Conservation (phyloP, 2,113 vertebrate genomes). For the Stigmatopora nigra region DNA sequence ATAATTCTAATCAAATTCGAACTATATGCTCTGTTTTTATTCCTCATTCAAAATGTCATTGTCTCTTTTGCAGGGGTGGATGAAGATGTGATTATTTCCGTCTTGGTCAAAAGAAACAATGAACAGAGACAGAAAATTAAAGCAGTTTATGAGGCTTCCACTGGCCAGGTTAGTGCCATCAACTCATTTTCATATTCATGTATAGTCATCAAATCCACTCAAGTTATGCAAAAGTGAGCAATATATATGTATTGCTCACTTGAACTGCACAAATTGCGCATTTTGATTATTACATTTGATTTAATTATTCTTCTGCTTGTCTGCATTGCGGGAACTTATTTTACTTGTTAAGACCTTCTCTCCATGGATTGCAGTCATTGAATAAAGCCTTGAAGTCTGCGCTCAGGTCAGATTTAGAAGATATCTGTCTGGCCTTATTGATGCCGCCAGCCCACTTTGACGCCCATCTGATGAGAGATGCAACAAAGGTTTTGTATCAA, state of each 20-base stretch:
- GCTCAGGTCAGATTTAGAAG: conserved; percentile 74
- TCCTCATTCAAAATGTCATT: too few relatives aligned
- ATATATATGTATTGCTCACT: too few relatives aligned
- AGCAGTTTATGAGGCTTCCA: conserved; percentile 73
- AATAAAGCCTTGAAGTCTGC: conserved; percentile 71
- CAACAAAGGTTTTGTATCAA: conserved; percentile 54
- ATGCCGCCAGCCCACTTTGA: conserved; percentile 82
- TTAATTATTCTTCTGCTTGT: neutral
- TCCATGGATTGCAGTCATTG: conserved; percentile 65
- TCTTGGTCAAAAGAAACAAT: conserved; percentile 81
- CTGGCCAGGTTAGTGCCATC: conserved; percentile 70
- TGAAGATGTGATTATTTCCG: conserved; percentile 78
- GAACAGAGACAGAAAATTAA: conserved; percentile 85
- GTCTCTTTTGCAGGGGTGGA: conserved; percentile 72
- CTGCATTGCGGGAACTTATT: neutral
- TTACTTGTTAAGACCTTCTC: neutral
- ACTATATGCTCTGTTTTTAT: too few relatives aligned
- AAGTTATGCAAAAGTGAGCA: neutral
- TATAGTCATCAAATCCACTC: neutral
- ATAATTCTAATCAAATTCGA: too few relatives aligned
- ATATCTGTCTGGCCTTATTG: conserved; percentile 76
- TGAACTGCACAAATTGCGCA: neutral
- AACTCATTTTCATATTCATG: neutral
- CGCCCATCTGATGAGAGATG: conserved; percentile 71
- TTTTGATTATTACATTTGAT: neutral